Evolutionary conservation across 1,140 invertebrate genomes (phyloP).

Genomic region (Drosophila teissieri): DNA sequence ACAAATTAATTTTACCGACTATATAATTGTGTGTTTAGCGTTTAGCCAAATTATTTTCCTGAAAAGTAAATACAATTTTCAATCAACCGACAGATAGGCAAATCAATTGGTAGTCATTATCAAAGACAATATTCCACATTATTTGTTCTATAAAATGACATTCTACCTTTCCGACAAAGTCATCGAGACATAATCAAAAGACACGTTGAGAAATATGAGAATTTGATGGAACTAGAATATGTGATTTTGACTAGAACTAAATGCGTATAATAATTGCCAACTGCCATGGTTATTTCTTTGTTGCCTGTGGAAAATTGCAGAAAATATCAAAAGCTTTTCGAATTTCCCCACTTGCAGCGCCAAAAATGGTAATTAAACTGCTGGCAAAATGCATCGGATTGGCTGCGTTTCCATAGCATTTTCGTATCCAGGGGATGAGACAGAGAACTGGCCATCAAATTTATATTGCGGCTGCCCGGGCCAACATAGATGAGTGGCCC

Average conservation of each 20-base stretch:
- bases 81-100: no score
- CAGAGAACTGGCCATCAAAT: conserved; percentile 28
- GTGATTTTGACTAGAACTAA: conserved; percentile 33
- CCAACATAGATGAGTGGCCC: conserved; percentile 48
- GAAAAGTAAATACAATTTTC: no score
- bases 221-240: neutral
- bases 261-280: conserved; percentile 59
- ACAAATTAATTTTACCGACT: no score
- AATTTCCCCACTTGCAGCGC: conserved; percentile 15
- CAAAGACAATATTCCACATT: neutral
- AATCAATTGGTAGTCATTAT: neutral
- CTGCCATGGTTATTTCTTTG: conserved; percentile 26
- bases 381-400: conserved; percentile 61
- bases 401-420: conserved; percentile 20
- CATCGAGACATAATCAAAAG: neutral
- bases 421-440: conserved; percentile 5
- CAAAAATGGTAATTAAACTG: conserved; percentile 76
- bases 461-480: conserved; percentile 48
- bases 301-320: conserved; percentile 58
- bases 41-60: neutral
- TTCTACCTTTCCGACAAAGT: neutral
- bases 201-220: neutral
- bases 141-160: neutral
- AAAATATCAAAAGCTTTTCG: conserved; percentile 63
- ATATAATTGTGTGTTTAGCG: no score